Base-by-base conservation (phyloP, 2,113 vertebrate genomes). In the Microtus montanus region DNA sequence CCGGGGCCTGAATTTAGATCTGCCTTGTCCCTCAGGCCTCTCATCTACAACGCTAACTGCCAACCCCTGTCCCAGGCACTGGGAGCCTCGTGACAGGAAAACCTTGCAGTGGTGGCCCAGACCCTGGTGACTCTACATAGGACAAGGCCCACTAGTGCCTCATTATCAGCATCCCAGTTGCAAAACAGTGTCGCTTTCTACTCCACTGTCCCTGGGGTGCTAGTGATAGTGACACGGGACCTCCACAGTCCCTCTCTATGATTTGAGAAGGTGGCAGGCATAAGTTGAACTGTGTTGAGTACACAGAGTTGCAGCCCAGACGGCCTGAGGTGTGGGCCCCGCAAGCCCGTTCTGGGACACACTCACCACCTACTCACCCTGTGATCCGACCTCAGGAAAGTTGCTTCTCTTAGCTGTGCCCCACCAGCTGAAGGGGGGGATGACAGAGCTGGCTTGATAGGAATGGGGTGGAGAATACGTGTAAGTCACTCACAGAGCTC, bases 61-160 rank as follows among this genome's bases (percentile, higher is more conserved):
- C 24, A 14, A 79, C 20, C 28, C 30, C 52, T 79, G n/a, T 64
- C 70, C 47, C 52, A 66, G 35, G 33, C 24, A n/a, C 74, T 70
- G 15, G 79, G 35, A 64, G 11, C 24, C 68, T 10, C 0, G 0
- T 14, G 11, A 49, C 22, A 66, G 63, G 68, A 79, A 20, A 7
- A 3, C 35, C n/a, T 64, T 44, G 10, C 0, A 7, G 24, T 22
- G 24, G 20, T 30, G 17, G 41, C 30, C 64, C 79, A 33, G 47
- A 30, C n/a, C 9, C 1, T 47, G 24, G 33, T 47, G 49, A 49
- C 24, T 70, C 41, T 78, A 63, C 1, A 44, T 52, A 71, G 17
- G 22, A 0, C 49, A 54, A 44, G 38, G 7, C 28, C n/a, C 12
- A 26, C 17, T 26, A 13, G 13, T 19, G 15, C 1, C 0, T 74